Conservation (phyloP, 2,113 vertebrate genomes). For the Hemibagrus wyckioides region DNA sequence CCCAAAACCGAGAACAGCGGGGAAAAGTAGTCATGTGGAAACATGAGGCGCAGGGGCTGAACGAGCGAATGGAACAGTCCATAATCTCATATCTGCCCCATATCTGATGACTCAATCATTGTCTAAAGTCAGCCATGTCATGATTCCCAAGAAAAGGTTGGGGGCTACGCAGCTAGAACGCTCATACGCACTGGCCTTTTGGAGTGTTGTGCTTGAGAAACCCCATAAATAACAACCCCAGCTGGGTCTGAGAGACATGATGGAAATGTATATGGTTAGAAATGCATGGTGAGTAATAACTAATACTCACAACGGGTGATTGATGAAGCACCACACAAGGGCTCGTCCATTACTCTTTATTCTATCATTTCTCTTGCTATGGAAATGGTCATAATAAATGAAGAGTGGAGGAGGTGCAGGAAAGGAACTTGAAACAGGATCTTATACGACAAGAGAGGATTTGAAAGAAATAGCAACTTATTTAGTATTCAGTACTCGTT, state of each 20-base stretch:
- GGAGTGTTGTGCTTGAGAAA: slow-evolving; percentile 70
- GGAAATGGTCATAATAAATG: slow-evolving; percentile 70
- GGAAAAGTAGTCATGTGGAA: slow-evolving; percentile 44
- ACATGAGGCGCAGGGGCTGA: slow-evolving; percentile 24
- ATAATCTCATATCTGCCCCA: slow-evolving; percentile 59
- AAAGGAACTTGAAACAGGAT: neutral
- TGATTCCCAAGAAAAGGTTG: slow-evolving; percentile 2
- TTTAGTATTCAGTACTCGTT: neutral
- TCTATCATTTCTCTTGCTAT: slow-evolving; percentile 70
- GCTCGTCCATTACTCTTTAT: slow-evolving; percentile 78
- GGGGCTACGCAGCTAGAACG: slow-evolving; percentile 20
- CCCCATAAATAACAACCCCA: slow-evolving; percentile 74
- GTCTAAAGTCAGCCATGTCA: slow-evolving; percentile 59
- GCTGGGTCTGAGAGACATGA: slow-evolving; percentile 55
- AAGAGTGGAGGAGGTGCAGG: slow-evolving; percentile 54
- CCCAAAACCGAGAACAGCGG: slow-evolving; percentile 28
- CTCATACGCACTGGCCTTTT: slow-evolving; percentile 73
- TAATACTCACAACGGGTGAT: slow-evolving; percentile 82
- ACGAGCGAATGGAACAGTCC: slow-evolving; percentile 29
- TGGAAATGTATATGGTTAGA: slow-evolving; percentile 65
- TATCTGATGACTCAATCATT: slow-evolving; percentile 54
- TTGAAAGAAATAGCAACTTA: neutral
- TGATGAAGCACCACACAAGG: slow-evolving; percentile 74
- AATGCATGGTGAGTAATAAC: slow-evolving; percentile 80
- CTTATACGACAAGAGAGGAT: neutral